Percentiles rank a stretch among this genome's conserved stretches.
phyloP scores from a whole-genome alignment of 2,797 vertebrate genomes.

The Dallia pectoralis region DNA sequence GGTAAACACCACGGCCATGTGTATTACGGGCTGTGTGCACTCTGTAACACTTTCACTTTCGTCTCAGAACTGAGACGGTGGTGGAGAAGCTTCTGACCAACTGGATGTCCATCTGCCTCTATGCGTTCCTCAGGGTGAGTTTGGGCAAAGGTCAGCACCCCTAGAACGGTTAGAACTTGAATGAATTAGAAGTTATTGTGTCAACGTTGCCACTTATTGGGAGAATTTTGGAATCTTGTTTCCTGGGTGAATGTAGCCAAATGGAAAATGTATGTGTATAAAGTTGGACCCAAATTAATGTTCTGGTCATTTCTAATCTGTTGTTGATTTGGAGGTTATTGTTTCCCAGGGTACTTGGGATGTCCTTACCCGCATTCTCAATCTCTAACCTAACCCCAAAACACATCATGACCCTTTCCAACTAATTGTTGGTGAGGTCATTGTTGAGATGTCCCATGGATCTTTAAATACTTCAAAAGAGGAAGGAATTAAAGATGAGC shows the following conservation, averaged over 20 bases:
- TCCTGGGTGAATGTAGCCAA: background rate
- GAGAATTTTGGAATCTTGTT: background rate
- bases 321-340: no score
- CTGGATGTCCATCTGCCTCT: conserved; percentile 99
- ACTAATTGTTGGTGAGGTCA: no score
- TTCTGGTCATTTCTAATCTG: no score
- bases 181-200: background rate
- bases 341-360: no score
- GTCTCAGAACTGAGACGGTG: conserved; percentile 90
- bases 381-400: no score
- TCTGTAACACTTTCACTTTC: background rate
- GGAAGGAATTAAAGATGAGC: no score
- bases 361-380: no score
- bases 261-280: background rate
- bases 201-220: background rate
- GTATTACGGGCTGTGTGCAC: background rate
- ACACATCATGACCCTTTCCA: no score
- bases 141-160: background rate
- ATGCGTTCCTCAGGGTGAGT: conserved; percentile 89
- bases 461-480: no score
- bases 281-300: background rate
- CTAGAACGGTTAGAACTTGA: background rate
- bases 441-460: no score
- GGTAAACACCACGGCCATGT: no score
- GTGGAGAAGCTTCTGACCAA: conserved; percentile 98